phyloP scores from a whole-genome alignment of 2,113 vertebrate genomes.

The Notarius quadriscutis region DNA sequence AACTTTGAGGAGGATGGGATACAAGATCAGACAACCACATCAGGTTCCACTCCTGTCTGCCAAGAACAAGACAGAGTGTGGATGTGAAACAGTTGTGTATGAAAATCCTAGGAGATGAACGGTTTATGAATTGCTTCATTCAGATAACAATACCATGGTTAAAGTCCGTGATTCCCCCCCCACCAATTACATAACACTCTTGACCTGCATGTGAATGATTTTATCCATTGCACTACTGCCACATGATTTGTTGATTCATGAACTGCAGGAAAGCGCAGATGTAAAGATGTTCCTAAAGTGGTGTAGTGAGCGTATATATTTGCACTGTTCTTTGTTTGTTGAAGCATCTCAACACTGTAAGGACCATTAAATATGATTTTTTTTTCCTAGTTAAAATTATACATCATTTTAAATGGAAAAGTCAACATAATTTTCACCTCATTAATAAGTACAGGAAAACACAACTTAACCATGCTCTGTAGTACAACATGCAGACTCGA shows the following conservation, averaged over 20 bases:
- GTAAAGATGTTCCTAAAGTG: background rate
- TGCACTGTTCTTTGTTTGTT: background rate
- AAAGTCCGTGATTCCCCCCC: background rate
- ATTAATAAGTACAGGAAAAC: background rate
- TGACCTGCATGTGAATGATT: background rate
- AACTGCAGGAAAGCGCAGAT: background rate
- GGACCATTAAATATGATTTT: background rate
- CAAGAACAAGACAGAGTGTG: background rate
- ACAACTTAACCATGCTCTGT: background rate
- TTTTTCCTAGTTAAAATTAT: background rate
- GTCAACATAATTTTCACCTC: background rate
- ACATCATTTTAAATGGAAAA: background rate
- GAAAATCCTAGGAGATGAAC: background rate
- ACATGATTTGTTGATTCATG: background rate
- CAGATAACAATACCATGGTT: background rate
- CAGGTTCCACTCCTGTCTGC: background rate
- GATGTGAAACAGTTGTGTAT: background rate
- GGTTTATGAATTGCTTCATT: background rate
- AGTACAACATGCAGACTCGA: background rate
- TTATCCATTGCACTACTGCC: background rate
- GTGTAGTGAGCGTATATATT: background rate
- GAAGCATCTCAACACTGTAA: background rate
- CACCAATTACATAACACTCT: background rate
- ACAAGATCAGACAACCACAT: background rate
- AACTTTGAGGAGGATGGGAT: background rate